Percentiles rank a stretch among this genome's conserved stretches.
phyloP scores from a whole-genome alignment of 2,888 invertebrate genomes.

The Terebella lapidaria region DNA sequence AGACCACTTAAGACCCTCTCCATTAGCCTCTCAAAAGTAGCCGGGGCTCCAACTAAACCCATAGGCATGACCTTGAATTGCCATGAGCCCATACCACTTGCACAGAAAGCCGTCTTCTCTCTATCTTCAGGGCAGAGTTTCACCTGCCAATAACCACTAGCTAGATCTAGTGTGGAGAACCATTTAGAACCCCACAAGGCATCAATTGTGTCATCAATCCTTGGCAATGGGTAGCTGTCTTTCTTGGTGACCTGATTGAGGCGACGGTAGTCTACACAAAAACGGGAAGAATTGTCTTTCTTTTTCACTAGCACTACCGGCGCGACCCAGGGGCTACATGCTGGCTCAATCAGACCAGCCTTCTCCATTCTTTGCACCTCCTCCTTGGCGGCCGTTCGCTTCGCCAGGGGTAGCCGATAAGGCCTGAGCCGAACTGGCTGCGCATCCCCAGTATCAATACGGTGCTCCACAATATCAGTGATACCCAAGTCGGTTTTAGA shows the following conservation, averaged over 20 bases:
- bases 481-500: neutral
- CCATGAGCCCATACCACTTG: neutral
- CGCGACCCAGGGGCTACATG: conserved; percentile 7
- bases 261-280: too few relatives aligned
- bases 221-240: neutral
- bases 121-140: neutral
- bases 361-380: neutral
- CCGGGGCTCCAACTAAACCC: neutral
- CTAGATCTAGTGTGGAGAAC: too few relatives aligned
- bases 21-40: conserved; percentile 6
- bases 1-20: neutral
- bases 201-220: too few relatives aligned
- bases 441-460: neutral
- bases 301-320: conserved; percentile 18
- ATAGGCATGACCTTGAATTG: conserved; percentile 2
- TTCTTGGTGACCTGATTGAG: neutral
- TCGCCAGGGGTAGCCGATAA: neutral
- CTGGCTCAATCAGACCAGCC: conserved; percentile 10
- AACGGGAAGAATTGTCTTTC: too few relatives aligned
- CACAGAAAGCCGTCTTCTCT: conserved; percentile 1
- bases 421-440: neutral
- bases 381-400: neutral
- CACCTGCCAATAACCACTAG: neutral
- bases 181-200: neutral
- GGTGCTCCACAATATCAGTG: neutral